phyloP scores from a whole-genome alignment of 2,797 vertebrate species.

The Sarcoramphus papa region DNA sequence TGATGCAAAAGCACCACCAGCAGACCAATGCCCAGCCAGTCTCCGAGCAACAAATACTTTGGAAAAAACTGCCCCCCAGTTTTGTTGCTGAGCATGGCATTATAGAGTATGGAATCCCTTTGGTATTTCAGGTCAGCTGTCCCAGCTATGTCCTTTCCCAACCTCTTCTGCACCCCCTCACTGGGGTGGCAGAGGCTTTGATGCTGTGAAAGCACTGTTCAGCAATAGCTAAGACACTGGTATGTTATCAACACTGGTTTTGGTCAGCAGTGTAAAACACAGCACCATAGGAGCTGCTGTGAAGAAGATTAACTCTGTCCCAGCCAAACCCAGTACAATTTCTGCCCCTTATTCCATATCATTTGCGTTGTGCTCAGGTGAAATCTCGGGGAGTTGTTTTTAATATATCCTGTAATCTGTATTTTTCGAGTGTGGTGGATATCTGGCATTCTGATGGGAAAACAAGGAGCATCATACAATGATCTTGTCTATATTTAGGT shows the following conservation, averaged over 20 bases:
- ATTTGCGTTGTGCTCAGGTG: neutral
- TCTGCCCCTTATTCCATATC: neutral
- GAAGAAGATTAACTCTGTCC: neutral
- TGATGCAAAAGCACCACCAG: neutral
- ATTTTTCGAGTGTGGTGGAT: neutral
- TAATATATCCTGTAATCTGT: neutral
- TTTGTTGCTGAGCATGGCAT: neutral
- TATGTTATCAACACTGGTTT: neutral
- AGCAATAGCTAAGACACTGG: neutral
- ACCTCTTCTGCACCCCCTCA: neutral
- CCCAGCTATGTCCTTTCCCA: conserved; percentile 44
- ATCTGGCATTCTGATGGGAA: neutral
- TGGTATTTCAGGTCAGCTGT: conserved; percentile 53
- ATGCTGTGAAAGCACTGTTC: neutral
- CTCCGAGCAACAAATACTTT: neutral
- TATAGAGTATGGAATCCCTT: neutral
- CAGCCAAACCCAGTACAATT: neutral
- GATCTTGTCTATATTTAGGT: neutral
- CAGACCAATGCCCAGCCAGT: neutral
- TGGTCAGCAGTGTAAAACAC: neutral
- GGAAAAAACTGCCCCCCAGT: neutral
- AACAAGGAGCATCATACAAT: neutral
- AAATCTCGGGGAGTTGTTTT: neutral
- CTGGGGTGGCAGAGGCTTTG: neutral
- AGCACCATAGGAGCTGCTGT: neutral